Evolutionary conservation across 1,140 invertebrate species (phyloP), one percentile per base, ranked within the genome.

Genomic region (Macrobrachium nipponense): DNA sequence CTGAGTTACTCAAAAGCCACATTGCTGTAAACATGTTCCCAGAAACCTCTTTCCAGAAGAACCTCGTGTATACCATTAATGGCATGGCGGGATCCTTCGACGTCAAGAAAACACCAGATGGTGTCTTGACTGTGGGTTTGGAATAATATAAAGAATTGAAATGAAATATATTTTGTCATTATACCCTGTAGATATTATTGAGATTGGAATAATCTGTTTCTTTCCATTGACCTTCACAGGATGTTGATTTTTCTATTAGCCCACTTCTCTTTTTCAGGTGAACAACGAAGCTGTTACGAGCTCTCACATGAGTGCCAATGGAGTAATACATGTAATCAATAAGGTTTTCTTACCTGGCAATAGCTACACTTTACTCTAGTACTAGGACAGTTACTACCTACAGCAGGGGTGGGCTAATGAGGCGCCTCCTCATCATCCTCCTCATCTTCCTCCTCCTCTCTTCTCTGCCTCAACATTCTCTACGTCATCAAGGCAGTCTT

Each of bases 281-380:
- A 91, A 92, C 61, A 90, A 90, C 51, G 92, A 91, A 0, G 89
- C 81, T 18, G 90, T 93, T 6, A 86, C 91, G 6, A 90, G 90
- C 60, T 88, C 91, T n/a, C 93, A 94, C 88, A 92, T 92, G 27
- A 93, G 91, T 15, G 91, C 91, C 15, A 94, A 94, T 89, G 94
- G 94, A 18, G 91, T 94, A 18, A 93, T 94, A 66, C 94, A 94
- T 86, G 90, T 94, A 23, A 91, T 94, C 18, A 92, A 93, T 82
- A 90, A 91, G 82, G 89, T 93, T 2, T 88, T 93, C 23, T 89
- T 91, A 27, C 91, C 91, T 14, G 68, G 75, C 43, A 72, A 80
- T 66, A n/a, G 72, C 66, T 86, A 86, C 87, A 85, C 77, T 11
- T n/a, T 80, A 75, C 20, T 62, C 76, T 51, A 61, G 43, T 23